Evolutionary conservation across 2,113 vertebrate genomes (phyloP).

Genomic region (Calypte anna): DNA sequence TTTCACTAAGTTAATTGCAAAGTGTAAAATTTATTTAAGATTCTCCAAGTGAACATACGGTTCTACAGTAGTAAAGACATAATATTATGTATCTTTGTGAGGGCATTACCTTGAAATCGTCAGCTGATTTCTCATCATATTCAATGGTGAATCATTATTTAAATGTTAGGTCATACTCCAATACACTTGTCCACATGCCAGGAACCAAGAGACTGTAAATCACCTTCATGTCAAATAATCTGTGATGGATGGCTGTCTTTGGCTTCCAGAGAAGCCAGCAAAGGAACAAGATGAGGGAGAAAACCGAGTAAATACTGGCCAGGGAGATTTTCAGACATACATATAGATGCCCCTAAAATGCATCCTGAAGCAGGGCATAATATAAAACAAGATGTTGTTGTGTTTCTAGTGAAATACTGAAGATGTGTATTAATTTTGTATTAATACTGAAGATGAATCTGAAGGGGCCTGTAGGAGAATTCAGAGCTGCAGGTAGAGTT

Average conservation of each 20-base stretch:
- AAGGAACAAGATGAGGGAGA: neutral
- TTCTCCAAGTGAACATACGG: neutral
- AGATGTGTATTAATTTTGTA: neutral
- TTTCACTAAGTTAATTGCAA: constrained; percentile 31
- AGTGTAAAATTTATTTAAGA: constrained; percentile 53
- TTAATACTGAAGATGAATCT: neutral
- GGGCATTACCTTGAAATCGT: neutral
- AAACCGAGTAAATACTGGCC: neutral
- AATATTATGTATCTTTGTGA: neutral
- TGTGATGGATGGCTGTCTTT: constrained; percentile 12
- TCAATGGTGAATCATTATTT: neutral
- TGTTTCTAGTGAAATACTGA: neutral
- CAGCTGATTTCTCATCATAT: neutral
- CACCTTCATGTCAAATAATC: neutral
- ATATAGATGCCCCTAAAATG: neutral
- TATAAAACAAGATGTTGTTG: neutral
- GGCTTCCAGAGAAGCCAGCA: neutral
- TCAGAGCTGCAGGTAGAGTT: neutral
- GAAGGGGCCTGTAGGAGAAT: neutral
- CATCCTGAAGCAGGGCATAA: neutral
- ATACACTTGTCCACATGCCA: constrained; percentile 23
- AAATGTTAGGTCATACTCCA: constrained; percentile 21
- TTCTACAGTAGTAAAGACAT: neutral
- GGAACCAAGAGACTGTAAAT: neutral
- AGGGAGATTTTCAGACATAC: neutral